phyloP scores from a whole-genome alignment of 2,797 vertebrate species.

The Okamejei kenojei region DNA sequence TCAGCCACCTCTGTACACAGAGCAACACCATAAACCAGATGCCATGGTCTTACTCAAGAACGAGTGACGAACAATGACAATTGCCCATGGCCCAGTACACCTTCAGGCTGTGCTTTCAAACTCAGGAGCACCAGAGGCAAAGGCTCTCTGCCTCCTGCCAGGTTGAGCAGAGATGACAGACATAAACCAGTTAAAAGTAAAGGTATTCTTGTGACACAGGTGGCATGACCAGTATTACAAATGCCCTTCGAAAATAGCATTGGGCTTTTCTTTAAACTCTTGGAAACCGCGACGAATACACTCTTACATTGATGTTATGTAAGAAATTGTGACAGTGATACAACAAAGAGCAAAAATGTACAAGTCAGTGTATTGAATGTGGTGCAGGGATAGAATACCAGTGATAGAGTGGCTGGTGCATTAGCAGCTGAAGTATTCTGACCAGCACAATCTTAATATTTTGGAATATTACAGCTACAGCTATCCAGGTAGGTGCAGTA shows the following conservation, averaged over 20 bases:
- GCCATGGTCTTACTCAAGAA: too few species aligned
- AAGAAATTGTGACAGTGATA: not conserved
- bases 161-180: too few species aligned
- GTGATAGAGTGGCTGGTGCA: not conserved
- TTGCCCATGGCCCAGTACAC: too few species aligned
- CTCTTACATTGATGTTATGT: not conserved
- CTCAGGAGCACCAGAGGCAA: too few species aligned
- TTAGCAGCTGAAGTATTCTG: not conserved
- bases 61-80: too few species aligned
- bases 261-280: not conserved
- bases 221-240: not conserved
- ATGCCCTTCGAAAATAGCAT: not conserved
- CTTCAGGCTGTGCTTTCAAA: too few species aligned
- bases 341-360: not conserved
- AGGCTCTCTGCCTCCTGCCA: too few species aligned
- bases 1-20: too few species aligned
- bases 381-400: not conserved
- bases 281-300: not conserved
- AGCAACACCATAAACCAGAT: too few species aligned
- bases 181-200: not conserved
- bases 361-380: not conserved
- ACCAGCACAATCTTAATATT: not conserved
- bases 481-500: not conserved
- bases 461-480: not conserved
- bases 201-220: not conserved